Percentiles rank a stretch among this genome's conserved stretches.
phyloP scores from a whole-genome alignment of 2,113 vertebrate species.

The Oreochromis aureus region DNA sequence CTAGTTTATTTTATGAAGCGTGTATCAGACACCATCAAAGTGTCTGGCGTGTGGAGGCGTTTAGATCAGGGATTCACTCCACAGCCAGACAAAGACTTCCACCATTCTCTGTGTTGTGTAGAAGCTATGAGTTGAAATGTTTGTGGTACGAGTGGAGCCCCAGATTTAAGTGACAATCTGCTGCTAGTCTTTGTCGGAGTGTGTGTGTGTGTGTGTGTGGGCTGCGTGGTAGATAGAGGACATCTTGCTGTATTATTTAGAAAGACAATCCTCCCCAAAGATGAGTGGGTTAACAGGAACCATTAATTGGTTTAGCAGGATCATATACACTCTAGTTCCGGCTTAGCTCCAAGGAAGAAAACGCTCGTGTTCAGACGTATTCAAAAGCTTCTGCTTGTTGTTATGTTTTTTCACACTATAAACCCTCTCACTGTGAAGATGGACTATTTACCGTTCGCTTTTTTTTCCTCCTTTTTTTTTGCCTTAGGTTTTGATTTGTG shows the following conservation, averaged over 20 bases:
- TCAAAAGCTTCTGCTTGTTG: conserved; percentile 41
- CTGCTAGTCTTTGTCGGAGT: conserved; percentile 39
- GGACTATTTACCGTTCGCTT: conserved; percentile 56
- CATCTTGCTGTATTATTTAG: conserved; percentile 68
- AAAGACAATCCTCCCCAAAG: conserved; percentile 63
- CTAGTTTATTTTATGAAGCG: conserved; percentile 39
- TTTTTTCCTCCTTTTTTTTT: conserved; percentile 50
- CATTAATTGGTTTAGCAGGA: conserved; percentile 75
- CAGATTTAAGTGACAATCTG: conserved; percentile 57
- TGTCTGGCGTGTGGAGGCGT: conserved; percentile 35
- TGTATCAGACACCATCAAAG: conserved; percentile 42
- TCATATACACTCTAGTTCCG: conserved; percentile 58
- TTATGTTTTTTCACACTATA: conserved; percentile 15
- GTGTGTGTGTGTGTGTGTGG: conserved; percentile 48
- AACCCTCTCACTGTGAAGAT: conserved; percentile 41
- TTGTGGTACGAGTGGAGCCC: conserved; percentile 42
- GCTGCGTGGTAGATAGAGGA: conserved; percentile 52
- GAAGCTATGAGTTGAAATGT: conserved; percentile 38
- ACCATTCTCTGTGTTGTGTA: conserved; percentile 40
- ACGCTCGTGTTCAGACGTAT: conserved; percentile 41
- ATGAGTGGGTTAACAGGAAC: conserved; percentile 71
- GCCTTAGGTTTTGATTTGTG: conserved; percentile 66
- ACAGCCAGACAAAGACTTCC: conserved; percentile 59
- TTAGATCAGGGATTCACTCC: conserved; percentile 52
- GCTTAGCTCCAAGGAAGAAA: conserved; percentile 59